Base-by-base conservation (phyloP, 2,888 invertebrate genomes). In the Cataglyphis livida region DNA sequence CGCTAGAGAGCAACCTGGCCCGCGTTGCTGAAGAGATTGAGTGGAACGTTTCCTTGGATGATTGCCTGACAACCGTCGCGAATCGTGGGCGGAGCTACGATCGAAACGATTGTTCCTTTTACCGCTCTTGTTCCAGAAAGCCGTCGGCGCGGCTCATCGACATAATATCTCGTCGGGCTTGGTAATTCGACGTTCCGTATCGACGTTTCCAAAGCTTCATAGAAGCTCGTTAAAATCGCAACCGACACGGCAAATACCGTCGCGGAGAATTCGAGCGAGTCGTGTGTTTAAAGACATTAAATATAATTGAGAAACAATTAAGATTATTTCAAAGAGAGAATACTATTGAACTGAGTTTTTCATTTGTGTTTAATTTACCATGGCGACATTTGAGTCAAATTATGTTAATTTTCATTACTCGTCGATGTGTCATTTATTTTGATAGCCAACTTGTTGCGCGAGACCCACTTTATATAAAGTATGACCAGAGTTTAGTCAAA, bases 51-150 rank as follows among this genome's bases (percentile, higher is more conserved):
- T 82, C 86, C 65, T 51, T 84, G 86, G 85, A 79, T 88, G 88
- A 91, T 92, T 92, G 90, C 93, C 86, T 92, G 91, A 93, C 93
- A 91, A 93, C 93, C 85, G 88, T 90, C 87, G 84, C 70, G 86
- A 82, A 90, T 81, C 89, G 87, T 85, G 92, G 93, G 93, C 92
- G 93, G 92, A 90, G 91, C 88, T 64, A 88, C 76, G 18, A 62
- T 59, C 68, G 83, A 84, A 78, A 84, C 84, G 85, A 85, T 86
- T 85, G 84, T 86, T 88, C 68, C 81, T 84, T 84, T 87, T 70
- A 78, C 76, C 84, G 85, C 76, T 86, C 81, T 79, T 62, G 74
- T 83, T 81, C 41, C 41, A n/a, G 70, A 48, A 65, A 73, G 76
- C 74, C 70, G 79, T 57, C 83, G 61, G 73, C 73, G 82, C 62